Percentiles rank a stretch among this genome's conserved stretches.
Conservation (phyloP, 2,888 invertebrate species). For the Quadroppia sp. region DNA sequence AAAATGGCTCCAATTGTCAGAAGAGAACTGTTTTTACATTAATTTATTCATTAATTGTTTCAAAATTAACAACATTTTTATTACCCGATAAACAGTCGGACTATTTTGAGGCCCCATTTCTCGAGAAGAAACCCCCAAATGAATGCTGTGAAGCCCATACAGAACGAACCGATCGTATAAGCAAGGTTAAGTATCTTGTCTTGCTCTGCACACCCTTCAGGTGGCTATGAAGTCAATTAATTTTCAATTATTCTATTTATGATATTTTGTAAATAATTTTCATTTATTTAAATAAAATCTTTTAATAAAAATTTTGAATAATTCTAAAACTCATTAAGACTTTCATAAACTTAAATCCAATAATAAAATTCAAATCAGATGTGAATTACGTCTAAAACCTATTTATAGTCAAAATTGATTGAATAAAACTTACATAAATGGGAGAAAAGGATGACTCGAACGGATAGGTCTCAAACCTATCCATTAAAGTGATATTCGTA, state of each 20-base stretch:
- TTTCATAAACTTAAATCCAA: neutral
- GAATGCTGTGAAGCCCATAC: slow-evolving; percentile 47
- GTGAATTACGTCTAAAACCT: neutral
- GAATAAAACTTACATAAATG: slow-evolving; percentile 9
- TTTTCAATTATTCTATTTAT: neutral
- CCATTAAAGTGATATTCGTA: neutral
- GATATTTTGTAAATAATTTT: neutral
- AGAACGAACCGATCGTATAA: slow-evolving; percentile 47
- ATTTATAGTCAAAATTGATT: too few relatives aligned
- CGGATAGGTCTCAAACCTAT: slow-evolving; percentile 9
- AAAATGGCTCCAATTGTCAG: slow-evolving; percentile 36
- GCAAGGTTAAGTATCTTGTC: slow-evolving; percentile 47
- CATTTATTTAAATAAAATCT: neutral
- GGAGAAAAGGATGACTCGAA: neutral
- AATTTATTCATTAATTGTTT: neutral
- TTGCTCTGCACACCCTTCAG: slow-evolving; percentile 44
- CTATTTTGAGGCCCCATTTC: slow-evolving; percentile 47
- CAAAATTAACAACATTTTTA: neutral
- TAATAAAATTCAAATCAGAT: neutral
- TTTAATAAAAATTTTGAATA: too few relatives aligned
- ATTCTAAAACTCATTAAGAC: too few relatives aligned
- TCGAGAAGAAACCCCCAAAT: slow-evolving; percentile 48
- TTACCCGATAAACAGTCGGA: slow-evolving; percentile 47
- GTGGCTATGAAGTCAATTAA: neutral
- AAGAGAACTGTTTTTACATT: slow-evolving; percentile 23